Base-by-base conservation (phyloP, 2,797 vertebrate species). In the Trematomus bernacchii region DNA sequence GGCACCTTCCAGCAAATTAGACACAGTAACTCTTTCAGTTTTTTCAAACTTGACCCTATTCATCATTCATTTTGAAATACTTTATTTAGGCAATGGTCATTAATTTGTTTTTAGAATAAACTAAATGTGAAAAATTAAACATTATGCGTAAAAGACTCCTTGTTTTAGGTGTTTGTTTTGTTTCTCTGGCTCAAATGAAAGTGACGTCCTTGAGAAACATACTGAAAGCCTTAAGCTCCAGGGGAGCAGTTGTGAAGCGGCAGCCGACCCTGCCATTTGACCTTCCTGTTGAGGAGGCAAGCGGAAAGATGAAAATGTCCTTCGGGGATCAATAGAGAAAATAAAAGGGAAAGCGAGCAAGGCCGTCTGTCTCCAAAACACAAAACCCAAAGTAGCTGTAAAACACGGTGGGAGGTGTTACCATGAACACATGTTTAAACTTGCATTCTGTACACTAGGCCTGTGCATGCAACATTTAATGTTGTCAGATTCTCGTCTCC, bases 261-360 rank as follows among this genome's bases (percentile, higher is more conserved):
- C 33, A 37, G 78, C 47, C 3, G 67, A 87, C 83, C 71, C 81
- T 71, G 66, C 30, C 58, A 50, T 82, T 84, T 83, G 80, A 87
- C 83, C 86, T 89, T 86, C 83, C 74, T 85, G 72, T 76, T 77
- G 77, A 87, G 64, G 65, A 84, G 78, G 44, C 68, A 72, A 80
- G 71, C 5, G 19, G 68, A 72, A 82, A 85, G 76, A 90, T 76
- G 63, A 77, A 90, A 79, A 23, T 47, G 70, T 80, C 85, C 85
- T 81, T 80, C 18, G 68, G 84, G 89, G 67, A 83, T 85, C 71
- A 52, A 88, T 76, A 67, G 68, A 79, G 64, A 77, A 76, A 71
- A 80, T 58, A 74, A 73, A 72, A 81, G 80, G 77, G 62, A 79
- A 77, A 61, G 63, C 6, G 50, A 62, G 71, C 65, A 73, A 84